Evolutionary conservation across 2,888 invertebrate species (phyloP).

Genomic region (Onthophagus sagittarius): DNA sequence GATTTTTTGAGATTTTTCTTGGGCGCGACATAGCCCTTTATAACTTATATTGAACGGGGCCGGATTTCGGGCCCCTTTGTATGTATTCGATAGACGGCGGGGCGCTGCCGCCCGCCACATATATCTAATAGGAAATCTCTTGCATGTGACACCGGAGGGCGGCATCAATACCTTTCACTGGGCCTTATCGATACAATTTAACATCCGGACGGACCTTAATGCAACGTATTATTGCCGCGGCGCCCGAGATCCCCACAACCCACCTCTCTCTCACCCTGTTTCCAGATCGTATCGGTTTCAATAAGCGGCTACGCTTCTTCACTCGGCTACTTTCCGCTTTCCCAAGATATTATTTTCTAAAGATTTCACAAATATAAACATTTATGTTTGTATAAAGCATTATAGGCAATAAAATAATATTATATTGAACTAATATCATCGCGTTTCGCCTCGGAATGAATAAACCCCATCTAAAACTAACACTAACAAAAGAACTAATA

Average conservation of each 20-base stretch:
- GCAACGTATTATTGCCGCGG: slow-evolving; percentile 12
- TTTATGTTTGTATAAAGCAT: neutral
- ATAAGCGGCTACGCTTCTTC: neutral
- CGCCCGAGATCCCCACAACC: neutral
- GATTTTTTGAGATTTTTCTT: neutral
- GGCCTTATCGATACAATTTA: slow-evolving; percentile 34
- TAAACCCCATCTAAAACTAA: too few relatives aligned
- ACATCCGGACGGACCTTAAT: slow-evolving; percentile 8
- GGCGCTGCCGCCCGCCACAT: slow-evolving; percentile 30
- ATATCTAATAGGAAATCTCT: slow-evolving; percentile 39
- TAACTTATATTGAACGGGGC: slow-evolving; percentile 4
- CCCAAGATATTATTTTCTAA: neutral
- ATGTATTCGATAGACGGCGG: slow-evolving; percentile 30
- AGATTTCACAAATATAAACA: neutral
- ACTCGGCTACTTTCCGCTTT: neutral
- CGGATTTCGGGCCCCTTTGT: slow-evolving; percentile 27
- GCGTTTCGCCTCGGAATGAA: too few relatives aligned
- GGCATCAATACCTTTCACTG: slow-evolving; percentile 34
- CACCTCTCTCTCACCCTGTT: neutral
- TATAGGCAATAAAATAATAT: too few relatives aligned
- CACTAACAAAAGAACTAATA: too few relatives aligned
- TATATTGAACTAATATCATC: too few relatives aligned
- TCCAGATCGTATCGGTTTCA: slow-evolving; percentile 11
- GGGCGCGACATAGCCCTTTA: neutral
- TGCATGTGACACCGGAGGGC: slow-evolving; percentile 37